These are phyloP conservation scores for Crenichthys baileyi DNA, from an alignment of 2,797 vertebrate species.

Conservation along the genomic window DNA sequence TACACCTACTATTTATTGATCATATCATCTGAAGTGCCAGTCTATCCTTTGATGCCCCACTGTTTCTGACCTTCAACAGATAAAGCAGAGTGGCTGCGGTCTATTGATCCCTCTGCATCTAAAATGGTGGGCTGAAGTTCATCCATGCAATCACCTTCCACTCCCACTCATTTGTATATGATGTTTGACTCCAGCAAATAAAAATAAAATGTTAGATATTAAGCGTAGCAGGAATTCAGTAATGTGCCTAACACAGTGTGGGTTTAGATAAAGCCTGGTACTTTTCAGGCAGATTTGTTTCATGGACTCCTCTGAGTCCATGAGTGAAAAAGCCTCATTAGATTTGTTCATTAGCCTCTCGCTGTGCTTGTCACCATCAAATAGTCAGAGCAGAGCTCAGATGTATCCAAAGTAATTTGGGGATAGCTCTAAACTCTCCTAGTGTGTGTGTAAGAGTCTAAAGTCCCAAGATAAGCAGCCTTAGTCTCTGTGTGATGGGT, in stretches of 20 bases:
- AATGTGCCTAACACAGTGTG: slow-evolving; percentile 7
- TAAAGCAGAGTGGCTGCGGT: not conserved
- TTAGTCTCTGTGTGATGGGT: not conserved
- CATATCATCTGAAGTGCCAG: slow-evolving; percentile 19
- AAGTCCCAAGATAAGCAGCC: not conserved
- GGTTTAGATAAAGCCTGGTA: slow-evolving; percentile 15
- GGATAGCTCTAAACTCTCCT: slow-evolving; percentile 6
- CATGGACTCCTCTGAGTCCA: slow-evolving; percentile 56
- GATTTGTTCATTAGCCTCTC: slow-evolving; percentile 72
- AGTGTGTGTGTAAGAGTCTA: not conserved
- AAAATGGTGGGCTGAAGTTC: not conserved
- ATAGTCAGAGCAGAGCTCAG: slow-evolving; percentile 65
- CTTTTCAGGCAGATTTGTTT: slow-evolving; percentile 44
- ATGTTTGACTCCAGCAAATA: not conserved
- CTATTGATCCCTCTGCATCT: not conserved
- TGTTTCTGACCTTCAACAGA: too few species aligned
- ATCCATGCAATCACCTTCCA: not conserved
- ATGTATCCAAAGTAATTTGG: slow-evolving; percentile 49
- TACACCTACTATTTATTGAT: slow-evolving; percentile 38
- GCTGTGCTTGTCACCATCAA: slow-evolving; percentile 66
- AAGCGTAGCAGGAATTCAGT: not conserved
- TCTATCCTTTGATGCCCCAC: slow-evolving; percentile 43
- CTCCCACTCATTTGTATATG: not conserved
- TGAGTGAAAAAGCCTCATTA: slow-evolving; percentile 64
- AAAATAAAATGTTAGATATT: not conserved